Conservation (phyloP, 2,113 vertebrate species). For the Ceyx margarethae region DNA sequence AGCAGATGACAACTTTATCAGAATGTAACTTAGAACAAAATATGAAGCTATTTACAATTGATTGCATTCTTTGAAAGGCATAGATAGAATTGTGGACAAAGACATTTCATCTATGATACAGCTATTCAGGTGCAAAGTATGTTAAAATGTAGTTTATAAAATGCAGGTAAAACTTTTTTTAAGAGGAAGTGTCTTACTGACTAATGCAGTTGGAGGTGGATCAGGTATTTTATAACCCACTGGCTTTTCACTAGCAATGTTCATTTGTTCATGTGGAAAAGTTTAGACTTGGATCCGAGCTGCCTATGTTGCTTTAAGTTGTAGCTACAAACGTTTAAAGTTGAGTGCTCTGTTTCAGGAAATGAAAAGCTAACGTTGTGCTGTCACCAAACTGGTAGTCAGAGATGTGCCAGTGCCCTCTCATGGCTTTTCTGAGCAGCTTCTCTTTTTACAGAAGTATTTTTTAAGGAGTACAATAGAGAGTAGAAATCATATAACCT, state of each 20-base stretch:
- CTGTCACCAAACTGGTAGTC: fast-evolving
- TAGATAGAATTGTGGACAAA: background rate
- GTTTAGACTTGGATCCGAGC: background rate
- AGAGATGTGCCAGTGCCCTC: constrained; percentile 31
- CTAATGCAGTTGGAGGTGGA: background rate
- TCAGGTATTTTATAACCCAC: background rate
- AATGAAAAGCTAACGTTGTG: background rate
- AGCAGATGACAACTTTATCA: background rate
- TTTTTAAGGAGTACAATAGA: background rate
- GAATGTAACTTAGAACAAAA: background rate
- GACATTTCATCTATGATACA: fast-evolving
- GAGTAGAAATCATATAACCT: background rate
- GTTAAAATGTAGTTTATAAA: background rate
- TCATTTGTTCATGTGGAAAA: background rate
- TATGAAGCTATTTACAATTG: background rate
- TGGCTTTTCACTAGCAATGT: background rate
- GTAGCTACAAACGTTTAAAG: background rate
- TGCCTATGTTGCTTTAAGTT: background rate
- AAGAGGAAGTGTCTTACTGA: background rate
- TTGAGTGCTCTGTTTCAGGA: background rate
- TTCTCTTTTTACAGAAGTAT: background rate
- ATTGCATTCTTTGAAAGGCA: background rate
- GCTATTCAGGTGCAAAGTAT: background rate
- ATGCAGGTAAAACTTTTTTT: background rate
- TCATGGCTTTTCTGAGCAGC: background rate